These are phyloP conservation scores for Neocrepidodera transversa DNA, from an alignment of 2,888 invertebrate species.

Conservation along the genomic window DNA sequence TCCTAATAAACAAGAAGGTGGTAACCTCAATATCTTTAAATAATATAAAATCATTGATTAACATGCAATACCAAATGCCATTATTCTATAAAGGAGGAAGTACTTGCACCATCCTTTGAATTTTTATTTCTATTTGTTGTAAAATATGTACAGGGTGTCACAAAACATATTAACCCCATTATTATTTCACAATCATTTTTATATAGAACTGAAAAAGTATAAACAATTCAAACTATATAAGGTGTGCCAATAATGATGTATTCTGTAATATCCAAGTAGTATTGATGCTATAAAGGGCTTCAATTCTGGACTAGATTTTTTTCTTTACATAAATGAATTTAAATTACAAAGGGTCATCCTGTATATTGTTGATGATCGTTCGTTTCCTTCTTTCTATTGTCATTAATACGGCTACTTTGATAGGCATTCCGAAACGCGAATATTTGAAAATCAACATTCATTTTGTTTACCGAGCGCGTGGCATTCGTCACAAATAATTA, in stretches of 20 bases:
- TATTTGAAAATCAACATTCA: slow-evolving; percentile 39
- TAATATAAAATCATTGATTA: slow-evolving; percentile 35
- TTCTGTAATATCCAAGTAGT: too few relatives aligned
- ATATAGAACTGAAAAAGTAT: too few relatives aligned
- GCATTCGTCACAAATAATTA: slow-evolving; percentile 5
- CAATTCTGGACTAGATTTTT: too few relatives aligned
- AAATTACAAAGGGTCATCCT: background rate
- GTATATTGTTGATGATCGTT: background rate
- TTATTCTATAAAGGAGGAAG: slow-evolving; percentile 45
- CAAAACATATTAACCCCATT: background rate
- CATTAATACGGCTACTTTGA: slow-evolving; percentile 40
- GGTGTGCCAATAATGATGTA: too few relatives aligned
- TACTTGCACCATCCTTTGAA: slow-evolving; percentile 46
- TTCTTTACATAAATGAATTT: too few relatives aligned
- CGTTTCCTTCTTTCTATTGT: slow-evolving; percentile 45
- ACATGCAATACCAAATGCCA: slow-evolving; percentile 37
- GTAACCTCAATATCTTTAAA: slow-evolving; percentile 42
- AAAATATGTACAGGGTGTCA: background rate
- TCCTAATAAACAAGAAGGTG: slow-evolving; percentile 5
- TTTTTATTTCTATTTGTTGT: slow-evolving; percentile 46
- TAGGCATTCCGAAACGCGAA: slow-evolving; percentile 45
- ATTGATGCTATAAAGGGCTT: too few relatives aligned
- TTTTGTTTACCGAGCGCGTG: slow-evolving; percentile 37
- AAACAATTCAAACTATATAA: too few relatives aligned
- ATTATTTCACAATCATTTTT: too few relatives aligned